Percentiles rank a stretch among this genome's conserved stretches.
These are phyloP conservation scores for Mastacembelus armatus DNA, from an alignment of 2,797 vertebrate species.

Conservation along the genomic window DNA sequence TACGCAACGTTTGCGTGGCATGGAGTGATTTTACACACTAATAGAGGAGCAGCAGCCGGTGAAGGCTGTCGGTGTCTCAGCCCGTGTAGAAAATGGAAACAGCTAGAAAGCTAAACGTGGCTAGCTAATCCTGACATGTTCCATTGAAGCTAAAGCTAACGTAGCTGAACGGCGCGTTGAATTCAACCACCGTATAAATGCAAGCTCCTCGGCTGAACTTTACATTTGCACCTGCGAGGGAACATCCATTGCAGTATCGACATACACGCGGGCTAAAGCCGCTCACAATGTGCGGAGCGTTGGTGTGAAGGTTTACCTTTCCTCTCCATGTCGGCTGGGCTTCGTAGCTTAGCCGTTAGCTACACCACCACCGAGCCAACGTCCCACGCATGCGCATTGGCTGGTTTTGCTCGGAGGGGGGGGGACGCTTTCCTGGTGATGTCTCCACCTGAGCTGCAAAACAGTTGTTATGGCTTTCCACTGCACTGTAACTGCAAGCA, in stretches of 20 bases:
- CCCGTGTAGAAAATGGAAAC: constrained; percentile 12
- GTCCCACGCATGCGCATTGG: constrained; percentile 72
- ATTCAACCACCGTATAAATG: constrained; percentile 42
- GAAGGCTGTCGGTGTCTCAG: not conserved
- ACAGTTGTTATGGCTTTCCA: constrained; percentile 1
- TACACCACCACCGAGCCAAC: constrained; percentile 71
- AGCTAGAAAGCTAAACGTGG: constrained; percentile 32
- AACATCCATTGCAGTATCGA: not conserved
- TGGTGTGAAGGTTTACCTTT: constrained; percentile 82
- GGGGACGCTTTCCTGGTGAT: constrained; percentile 35
- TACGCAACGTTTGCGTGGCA: constrained; percentile 9
- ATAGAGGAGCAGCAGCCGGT: not conserved
- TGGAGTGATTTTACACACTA: not conserved
- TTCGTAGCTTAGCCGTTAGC: constrained; percentile 79
- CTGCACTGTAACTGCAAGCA: not conserved
- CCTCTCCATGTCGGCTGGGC: constrained; percentile 86
- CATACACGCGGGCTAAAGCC: not conserved
- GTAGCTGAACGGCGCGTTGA: constrained; percentile 67
- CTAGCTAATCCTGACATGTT: constrained; percentile 74
- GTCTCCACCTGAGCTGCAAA: constrained; percentile 38
- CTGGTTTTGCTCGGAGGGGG: constrained; percentile 11
- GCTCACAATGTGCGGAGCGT: constrained; percentile 9
- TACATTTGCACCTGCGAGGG: not conserved
- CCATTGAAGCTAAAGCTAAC: constrained; percentile 72
- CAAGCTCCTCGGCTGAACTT: constrained; percentile 16